Evolutionary conservation across 2,888 invertebrate genomes (phyloP), one percentile per base, ranked within the genome.

Genomic region (Ethmia dodecea): DNA sequence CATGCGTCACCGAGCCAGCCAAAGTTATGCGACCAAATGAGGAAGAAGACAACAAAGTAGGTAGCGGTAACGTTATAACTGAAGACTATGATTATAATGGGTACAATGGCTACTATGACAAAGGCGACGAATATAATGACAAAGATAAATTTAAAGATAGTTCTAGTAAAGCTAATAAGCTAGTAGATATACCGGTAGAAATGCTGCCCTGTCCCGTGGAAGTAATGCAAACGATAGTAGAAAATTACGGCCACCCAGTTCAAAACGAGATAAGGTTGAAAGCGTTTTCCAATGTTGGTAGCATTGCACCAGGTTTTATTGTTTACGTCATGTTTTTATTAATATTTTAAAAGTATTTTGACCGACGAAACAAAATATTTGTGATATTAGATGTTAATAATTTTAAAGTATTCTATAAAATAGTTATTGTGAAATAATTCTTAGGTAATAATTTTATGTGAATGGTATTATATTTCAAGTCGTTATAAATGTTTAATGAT

Each of bases 1-100:
- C 90, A 38, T 94, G 94, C 79, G 83, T 90, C 61, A 74, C 90
- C 55, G 91, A 90, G 27, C 52, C 68, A 0, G 49, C 52, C 4
- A 60, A 56, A 26, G 79, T 80, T 35, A 55, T 68, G 30, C 70
- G 69, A 20, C 52, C 62, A n/a, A 73, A 64, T 38, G 65, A 66
- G 30, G 60, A 66, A 13, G 68, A 63, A 27, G 62, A 66, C 34
- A 58, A 59, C 37, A 70, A 70, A 37, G 52, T 40, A 2, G 60
- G 59, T 18, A 66, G 59, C 31, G 63, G 62, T 31, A 78, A 77
- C 40, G 45, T 66, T 24, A 40, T 79, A 22, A 55, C 71, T 5
- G 80, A 75, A 22, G 78, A 78, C 28, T 81, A 83, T 47, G 81
- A 83, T 32, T 81, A 83, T 47, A 80, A 83, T 33, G n/a, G n/a